Conservation (phyloP, 2,113 vertebrate species). For the Phyllostomus hastatus region DNA sequence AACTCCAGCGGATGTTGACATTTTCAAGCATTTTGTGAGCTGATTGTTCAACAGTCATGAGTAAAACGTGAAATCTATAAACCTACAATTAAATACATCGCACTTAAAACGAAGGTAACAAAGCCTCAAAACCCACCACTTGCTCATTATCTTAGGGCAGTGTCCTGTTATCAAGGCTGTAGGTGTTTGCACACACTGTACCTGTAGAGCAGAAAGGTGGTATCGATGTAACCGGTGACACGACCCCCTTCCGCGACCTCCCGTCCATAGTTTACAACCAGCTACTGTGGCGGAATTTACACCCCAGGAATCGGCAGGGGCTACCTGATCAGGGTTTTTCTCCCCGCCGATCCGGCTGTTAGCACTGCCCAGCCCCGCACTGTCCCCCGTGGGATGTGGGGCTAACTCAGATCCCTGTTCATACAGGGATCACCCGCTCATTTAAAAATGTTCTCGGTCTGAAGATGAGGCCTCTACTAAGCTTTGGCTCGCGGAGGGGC, state of each 20-base stretch:
- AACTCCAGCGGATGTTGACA: no score
- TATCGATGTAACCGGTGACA: no score
- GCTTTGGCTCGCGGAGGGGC: neutral
- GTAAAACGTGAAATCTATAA: neutral
- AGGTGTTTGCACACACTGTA: neutral
- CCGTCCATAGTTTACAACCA: neutral
- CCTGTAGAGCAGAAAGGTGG: rapidly evolving
- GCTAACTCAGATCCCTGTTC: neutral
- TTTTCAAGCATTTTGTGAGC: neutral
- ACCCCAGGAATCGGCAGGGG: neutral
- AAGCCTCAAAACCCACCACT: neutral
- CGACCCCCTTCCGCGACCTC: neutral
- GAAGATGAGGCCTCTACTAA: neutral
- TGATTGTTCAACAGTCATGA: neutral
- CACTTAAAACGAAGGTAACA: neutral
- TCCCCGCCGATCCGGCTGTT: rapidly evolving
- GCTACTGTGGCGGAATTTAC: neutral
- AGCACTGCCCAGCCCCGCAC: neutral
- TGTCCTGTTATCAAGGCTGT: neutral
- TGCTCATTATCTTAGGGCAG: neutral
- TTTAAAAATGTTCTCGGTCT: neutral
- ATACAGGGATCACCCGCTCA: rapidly evolving
- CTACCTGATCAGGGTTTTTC: rapidly evolving
- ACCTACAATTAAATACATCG: neutral
- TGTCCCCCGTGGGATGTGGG: rapidly evolving